These are phyloP conservation scores for Hemistola chrysoprasaria DNA, from an alignment of 2,888 invertebrate genomes.

Conservation along the genomic window DNA sequence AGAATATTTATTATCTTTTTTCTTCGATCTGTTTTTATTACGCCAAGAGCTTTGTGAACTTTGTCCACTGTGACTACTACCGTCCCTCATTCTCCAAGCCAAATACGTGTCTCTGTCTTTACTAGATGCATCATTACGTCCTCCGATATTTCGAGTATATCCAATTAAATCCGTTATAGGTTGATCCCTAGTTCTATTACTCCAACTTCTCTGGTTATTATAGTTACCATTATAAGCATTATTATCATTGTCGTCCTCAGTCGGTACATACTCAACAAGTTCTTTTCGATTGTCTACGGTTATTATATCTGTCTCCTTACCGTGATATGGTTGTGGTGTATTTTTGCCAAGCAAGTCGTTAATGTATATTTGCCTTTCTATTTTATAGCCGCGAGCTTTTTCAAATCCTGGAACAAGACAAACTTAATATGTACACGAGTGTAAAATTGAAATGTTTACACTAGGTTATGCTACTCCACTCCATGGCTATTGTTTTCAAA, in stretches of 20 bases:
- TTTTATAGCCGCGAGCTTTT: slow-evolving; percentile 85
- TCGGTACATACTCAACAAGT: slow-evolving; percentile 32
- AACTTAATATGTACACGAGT: not conserved
- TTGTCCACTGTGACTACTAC: slow-evolving; percentile 2
- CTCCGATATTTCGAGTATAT: too few species aligned
- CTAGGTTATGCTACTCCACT: too few species aligned
- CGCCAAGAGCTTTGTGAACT: not conserved
- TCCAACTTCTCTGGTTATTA: not conserved
- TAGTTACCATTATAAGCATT: slow-evolving; percentile 1
- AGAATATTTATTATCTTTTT: slow-evolving; percentile 9
- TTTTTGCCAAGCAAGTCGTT: slow-evolving; percentile 54
- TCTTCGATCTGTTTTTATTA: not conserved
- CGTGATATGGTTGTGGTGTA: slow-evolving; percentile 44
- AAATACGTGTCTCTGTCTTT: slow-evolving; percentile 5
- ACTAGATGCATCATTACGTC: too few species aligned
- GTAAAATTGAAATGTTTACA: too few species aligned
- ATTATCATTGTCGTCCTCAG: slow-evolving; percentile 25
- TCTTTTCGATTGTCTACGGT: slow-evolving; percentile 31
- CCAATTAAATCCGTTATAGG: too few species aligned
- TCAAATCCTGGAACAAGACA: slow-evolving; percentile 79
- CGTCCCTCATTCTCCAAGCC: slow-evolving; percentile 16
- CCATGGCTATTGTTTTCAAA: too few species aligned
- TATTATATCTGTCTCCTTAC: slow-evolving; percentile 38
- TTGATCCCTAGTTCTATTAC: too few species aligned
- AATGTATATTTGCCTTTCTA: slow-evolving; percentile 84